Percentiles rank a stretch among this genome's conserved stretches.
These are phyloP conservation scores for Hemibagrus guttatus DNA, from an alignment of 2,797 vertebrate species.

Conservation along the genomic window DNA sequence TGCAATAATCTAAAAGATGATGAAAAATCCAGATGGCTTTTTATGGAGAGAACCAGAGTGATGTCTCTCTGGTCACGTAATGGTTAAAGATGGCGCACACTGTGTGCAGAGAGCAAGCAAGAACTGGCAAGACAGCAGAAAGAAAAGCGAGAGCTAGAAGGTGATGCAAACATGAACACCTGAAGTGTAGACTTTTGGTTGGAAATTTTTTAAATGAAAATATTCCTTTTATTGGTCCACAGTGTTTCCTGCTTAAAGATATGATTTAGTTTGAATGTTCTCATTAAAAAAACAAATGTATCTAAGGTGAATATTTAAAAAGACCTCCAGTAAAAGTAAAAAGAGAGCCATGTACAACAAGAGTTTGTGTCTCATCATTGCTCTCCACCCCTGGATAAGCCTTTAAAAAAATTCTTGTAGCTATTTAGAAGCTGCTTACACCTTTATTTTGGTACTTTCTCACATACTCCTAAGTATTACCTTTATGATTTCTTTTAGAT, in stretches of 20 bases:
- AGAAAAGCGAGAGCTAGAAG: not conserved
- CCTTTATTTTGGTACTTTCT: not conserved
- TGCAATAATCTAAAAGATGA: too few species aligned
- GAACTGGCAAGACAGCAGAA: too few species aligned
- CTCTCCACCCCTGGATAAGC: not conserved
- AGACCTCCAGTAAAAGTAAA: not conserved
- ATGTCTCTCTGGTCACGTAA: too few species aligned
- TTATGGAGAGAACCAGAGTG: too few species aligned
- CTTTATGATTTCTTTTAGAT: not conserved
- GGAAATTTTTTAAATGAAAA: not conserved
- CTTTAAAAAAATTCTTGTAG: not conserved
- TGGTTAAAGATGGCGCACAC: too few species aligned
- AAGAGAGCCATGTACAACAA: not conserved
- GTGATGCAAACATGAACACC: not conserved
- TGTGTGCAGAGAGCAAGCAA: not conserved
- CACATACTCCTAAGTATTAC: not conserved
- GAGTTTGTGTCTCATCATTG: not conserved
- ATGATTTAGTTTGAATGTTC: not conserved
- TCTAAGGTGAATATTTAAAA: not conserved
- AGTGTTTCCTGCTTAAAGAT: not conserved
- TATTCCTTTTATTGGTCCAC: not conserved
- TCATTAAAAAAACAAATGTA: not conserved
- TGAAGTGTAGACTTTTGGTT: not conserved
- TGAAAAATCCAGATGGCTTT: too few species aligned
- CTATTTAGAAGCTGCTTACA: not conserved